These are phyloP conservation scores for Paradoxurus hermaphroditus DNA, from an alignment of 2,113 vertebrate species.

Conservation along the genomic window DNA sequence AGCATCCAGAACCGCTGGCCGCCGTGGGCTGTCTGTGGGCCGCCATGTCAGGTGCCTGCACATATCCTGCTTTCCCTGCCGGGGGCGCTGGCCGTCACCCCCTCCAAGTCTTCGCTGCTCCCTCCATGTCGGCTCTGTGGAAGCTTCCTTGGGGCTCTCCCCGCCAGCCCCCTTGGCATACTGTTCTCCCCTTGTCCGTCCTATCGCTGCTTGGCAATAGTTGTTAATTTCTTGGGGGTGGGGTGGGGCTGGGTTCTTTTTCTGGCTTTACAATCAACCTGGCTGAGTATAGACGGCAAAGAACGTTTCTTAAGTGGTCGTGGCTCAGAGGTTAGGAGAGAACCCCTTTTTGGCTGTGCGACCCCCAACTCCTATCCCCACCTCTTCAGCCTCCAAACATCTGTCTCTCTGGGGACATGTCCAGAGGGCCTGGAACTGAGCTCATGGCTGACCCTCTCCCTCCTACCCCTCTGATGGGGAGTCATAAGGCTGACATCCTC, in stretches of 20 bases:
- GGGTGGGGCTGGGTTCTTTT: background rate
- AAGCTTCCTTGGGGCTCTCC: background rate
- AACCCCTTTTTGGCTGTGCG: background rate
- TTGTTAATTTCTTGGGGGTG: background rate
- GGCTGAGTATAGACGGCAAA: background rate
- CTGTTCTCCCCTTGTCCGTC: background rate
- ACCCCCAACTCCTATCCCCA: background rate
- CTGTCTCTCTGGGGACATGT: background rate
- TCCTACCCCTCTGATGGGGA: background rate
- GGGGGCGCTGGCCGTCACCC: background rate
- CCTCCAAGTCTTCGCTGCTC: background rate
- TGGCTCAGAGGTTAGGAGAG: background rate
- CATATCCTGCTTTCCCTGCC: background rate
- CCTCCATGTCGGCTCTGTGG: background rate
- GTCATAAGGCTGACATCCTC: background rate
- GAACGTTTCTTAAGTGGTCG: background rate
- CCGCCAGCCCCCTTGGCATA: rapidly evolving
- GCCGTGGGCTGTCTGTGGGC: background rate
- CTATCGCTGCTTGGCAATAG: no score
- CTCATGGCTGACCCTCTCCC: background rate
- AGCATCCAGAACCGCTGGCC: background rate
- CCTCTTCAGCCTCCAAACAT: background rate
- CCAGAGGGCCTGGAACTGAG: background rate
- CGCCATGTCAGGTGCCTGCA: background rate
- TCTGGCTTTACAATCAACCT: background rate